Evolutionary conservation across 2,113 vertebrate species (phyloP).

Genomic region (Isichthys henryi): DNA sequence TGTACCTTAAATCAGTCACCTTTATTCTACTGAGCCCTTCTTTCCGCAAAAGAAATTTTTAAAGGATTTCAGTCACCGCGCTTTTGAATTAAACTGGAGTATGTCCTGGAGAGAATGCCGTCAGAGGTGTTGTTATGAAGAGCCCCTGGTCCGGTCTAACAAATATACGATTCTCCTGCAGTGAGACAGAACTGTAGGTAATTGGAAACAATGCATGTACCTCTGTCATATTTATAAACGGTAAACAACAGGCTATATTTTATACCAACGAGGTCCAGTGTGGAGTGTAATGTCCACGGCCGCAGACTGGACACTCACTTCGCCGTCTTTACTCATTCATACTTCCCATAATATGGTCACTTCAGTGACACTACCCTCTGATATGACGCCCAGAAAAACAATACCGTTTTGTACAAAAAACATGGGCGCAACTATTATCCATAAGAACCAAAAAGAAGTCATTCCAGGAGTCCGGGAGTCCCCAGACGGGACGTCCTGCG

Average conservation of each 20-base stretch:
- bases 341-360: neutral
- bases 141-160: neutral
- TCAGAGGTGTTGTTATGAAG: neutral
- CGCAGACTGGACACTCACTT: neutral
- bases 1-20: conserved; percentile 41
- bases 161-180: neutral
- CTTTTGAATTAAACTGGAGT: conserved; percentile 6
- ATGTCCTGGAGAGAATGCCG: neutral
- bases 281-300: neutral
- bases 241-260: neutral
- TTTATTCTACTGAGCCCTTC: conserved; percentile 17
- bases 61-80: conserved; percentile 4
- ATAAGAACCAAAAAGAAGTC: neutral
- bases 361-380: neutral
- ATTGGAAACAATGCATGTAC: neutral
- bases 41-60: conserved; percentile 18
- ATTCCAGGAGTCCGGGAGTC: conserved; percentile 35
- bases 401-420: neutral
- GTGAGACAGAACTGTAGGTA: neutral
- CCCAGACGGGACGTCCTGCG: conserved; percentile 44
- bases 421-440: neutral
- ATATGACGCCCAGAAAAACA: neutral
- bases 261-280: neutral
- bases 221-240: neutral
- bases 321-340: neutral